These are phyloP conservation scores for Sciurus carolinensis DNA, from an alignment of 2,797 vertebrate genomes.

Conservation along the genomic window DNA sequence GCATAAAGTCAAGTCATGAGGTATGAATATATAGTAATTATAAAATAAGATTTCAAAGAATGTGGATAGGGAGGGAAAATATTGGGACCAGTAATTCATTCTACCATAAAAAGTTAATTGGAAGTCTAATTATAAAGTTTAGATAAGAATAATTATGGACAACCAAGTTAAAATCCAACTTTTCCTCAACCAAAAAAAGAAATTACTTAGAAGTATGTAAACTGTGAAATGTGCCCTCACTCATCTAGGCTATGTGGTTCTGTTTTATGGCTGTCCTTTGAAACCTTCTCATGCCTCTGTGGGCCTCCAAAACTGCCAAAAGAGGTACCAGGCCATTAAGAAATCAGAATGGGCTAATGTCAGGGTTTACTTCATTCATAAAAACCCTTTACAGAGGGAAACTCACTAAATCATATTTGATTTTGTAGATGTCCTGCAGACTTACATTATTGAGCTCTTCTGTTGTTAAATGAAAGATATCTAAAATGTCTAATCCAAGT, in stretches of 20 bases:
- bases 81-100: not conserved
- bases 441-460: not conserved
- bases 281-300: not conserved
- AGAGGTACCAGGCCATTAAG: not conserved
- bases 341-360: not conserved
- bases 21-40: not conserved
- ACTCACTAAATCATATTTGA: not conserved
- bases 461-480: not conserved
- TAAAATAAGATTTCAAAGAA: not conserved
- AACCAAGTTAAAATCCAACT: not conserved
- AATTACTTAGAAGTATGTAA: not conserved
- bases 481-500: not conserved
- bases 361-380: not conserved
- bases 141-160: not conserved
- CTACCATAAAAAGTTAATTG: not conserved
- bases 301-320: not conserved
- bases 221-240: not conserved
- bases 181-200: constrained; percentile 13
- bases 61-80: not conserved
- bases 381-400: not conserved
- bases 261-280: not conserved
- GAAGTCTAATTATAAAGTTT: not conserved
- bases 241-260: not conserved
- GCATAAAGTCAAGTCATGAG: not conserved
- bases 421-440: not conserved